phyloP scores from a whole-genome alignment of 2,113 vertebrate genomes.

The Peucedramus taeniatus region DNA sequence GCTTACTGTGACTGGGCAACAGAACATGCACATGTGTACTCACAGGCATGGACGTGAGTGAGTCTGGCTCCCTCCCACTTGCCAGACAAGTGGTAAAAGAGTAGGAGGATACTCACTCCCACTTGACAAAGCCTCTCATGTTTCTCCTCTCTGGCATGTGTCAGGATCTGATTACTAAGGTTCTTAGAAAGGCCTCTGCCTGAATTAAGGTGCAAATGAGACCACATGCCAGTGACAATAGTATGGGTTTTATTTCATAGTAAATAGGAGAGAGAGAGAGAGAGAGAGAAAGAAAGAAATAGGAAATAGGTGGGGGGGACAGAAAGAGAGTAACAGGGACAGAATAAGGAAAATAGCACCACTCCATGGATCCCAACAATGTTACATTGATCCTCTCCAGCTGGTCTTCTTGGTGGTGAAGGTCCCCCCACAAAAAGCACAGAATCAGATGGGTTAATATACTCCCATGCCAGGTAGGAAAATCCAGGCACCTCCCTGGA shows the following conservation, averaged over 20 bases:
- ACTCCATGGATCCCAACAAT: rapidly evolving
- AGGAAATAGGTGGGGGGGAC: too few species aligned
- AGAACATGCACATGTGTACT: neutral
- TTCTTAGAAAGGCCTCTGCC: neutral
- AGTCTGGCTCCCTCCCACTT: neutral
- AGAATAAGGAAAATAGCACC: neutral
- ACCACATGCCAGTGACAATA: too few species aligned
- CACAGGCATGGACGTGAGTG: neutral
- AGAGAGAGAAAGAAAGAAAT: neutral
- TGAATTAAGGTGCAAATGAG: neutral
- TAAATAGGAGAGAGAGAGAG: too few species aligned
- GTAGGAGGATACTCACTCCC: neutral
- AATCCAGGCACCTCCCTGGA: neutral
- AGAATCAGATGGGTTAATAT: neutral
- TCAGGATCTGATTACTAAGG: neutral
- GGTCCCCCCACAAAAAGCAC: rapidly evolving
- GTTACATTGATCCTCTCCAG: neutral
- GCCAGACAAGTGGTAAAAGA: neutral
- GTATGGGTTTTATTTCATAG: too few species aligned
- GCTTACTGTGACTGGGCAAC: neutral
- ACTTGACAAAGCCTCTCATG: neutral
- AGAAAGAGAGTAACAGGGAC: neutral
- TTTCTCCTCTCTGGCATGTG: neutral
- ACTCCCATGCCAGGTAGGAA: neutral
- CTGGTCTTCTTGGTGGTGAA: too few species aligned